Evolutionary conservation across 2,888 invertebrate genomes (phyloP).

Genomic region (Pegoplata infirma): DNA sequence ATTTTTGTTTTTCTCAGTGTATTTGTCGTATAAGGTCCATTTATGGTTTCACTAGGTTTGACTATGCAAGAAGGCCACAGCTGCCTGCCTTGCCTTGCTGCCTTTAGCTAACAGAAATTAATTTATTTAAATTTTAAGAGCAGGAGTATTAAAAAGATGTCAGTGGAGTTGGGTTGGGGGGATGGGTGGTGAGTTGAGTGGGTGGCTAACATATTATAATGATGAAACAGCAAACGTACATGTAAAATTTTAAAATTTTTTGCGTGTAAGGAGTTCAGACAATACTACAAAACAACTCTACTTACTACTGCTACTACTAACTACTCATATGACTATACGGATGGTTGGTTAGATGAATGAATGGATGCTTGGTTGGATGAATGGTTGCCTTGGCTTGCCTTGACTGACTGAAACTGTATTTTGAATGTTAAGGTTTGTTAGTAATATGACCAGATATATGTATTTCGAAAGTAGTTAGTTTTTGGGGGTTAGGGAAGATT

Average conservation of each 20-base stretch:
- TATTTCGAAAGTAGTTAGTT: neutral
- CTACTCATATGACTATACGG: slow-evolving; percentile 7
- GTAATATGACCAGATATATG: slow-evolving; percentile 7
- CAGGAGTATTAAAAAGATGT: neutral
- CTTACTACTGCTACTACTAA: no score
- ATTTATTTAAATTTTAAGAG: slow-evolving; percentile 54
- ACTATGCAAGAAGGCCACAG: slow-evolving; percentile 15
- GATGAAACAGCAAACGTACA: slow-evolving; percentile 15
- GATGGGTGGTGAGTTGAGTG: neutral
- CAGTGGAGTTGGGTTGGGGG: neutral
- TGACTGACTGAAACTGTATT: slow-evolving; percentile 1
- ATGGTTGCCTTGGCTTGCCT: neutral
- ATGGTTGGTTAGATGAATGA: neutral
- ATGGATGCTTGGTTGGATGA: neutral
- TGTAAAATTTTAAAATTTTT: slow-evolving; percentile 7
- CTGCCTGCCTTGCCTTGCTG: neutral
- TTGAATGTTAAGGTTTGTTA: slow-evolving; percentile 27
- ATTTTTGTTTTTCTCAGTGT: no score
- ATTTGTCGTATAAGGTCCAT: slow-evolving; percentile 3
- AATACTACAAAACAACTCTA: no score
- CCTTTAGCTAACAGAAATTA: slow-evolving; percentile 36
- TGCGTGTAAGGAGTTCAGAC: neutral
- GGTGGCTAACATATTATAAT: neutral
- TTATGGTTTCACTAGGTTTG: neutral
- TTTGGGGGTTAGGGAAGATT: neutral